These are phyloP conservation scores for Agrilus biguttatus DNA, from an alignment of 2,888 invertebrate genomes.

Conservation along the genomic window DNA sequence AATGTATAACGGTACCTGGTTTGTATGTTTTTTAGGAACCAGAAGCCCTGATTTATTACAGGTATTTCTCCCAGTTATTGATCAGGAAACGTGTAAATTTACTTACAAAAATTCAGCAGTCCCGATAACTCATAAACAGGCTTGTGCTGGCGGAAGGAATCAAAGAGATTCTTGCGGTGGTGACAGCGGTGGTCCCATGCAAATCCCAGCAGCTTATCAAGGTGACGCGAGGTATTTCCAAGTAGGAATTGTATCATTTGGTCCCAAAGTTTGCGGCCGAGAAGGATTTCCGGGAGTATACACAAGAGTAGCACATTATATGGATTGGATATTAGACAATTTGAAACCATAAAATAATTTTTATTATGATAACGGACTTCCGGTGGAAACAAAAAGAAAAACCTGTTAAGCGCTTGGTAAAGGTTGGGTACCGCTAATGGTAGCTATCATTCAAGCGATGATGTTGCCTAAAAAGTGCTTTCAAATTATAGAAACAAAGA, in stretches of 20 bases:
- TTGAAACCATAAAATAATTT: slow-evolving; percentile 18
- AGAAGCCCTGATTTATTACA: slow-evolving; percentile 5
- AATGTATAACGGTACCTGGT: slow-evolving; percentile 11
- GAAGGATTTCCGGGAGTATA: slow-evolving; percentile 52
- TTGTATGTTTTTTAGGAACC: slow-evolving; percentile 2
- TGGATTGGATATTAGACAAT: slow-evolving; percentile 47
- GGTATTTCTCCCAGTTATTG: slow-evolving; percentile 19
- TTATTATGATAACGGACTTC: too few relatives aligned
- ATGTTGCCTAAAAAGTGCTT: too few relatives aligned
- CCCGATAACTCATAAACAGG: slow-evolving; percentile 25
- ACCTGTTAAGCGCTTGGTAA: too few relatives aligned
- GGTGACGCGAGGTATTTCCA: slow-evolving; percentile 33
- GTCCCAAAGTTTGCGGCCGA: slow-evolving; percentile 27
- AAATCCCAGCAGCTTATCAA: background rate
- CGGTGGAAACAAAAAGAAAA: too few relatives aligned
- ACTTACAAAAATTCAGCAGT: slow-evolving; percentile 17
- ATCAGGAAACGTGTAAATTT: slow-evolving; percentile 21
- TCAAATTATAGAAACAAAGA: too few relatives aligned
- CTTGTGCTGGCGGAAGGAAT: slow-evolving; percentile 49
- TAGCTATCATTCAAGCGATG: too few relatives aligned
- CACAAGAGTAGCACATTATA: slow-evolving; percentile 43
- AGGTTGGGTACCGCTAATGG: too few relatives aligned
- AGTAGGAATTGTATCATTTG: slow-evolving; percentile 36
- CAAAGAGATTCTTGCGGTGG: slow-evolving; percentile 49
- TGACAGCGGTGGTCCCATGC: slow-evolving; percentile 54